Conservation (phyloP, 2,113 vertebrate genomes). For the Lamprologus lemairii region DNA sequence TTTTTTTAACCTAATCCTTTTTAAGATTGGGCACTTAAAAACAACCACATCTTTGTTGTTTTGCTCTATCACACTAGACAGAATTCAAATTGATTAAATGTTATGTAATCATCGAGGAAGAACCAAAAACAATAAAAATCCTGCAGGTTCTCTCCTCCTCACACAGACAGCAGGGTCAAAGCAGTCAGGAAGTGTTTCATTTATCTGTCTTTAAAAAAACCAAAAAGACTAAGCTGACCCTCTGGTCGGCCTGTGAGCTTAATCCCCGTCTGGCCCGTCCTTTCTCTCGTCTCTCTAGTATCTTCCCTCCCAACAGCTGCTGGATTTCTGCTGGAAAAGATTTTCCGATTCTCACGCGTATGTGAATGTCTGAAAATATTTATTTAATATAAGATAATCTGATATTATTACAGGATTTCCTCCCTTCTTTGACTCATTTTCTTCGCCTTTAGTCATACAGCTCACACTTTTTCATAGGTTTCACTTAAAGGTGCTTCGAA, state of each 20-base stretch:
- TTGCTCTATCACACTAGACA: not conserved
- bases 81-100: not conserved
- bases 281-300: not conserved
- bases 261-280: not conserved
- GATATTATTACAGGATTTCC: not conserved
- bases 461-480: not conserved
- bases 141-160: not conserved
- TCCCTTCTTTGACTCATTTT: not conserved
- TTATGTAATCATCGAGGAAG: not conserved
- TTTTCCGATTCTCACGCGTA: not conserved
- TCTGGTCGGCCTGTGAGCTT: not conserved
- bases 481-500: not conserved
- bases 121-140: not conserved
- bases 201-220: not conserved
- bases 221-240: not conserved
- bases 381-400: not conserved
- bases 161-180: not conserved
- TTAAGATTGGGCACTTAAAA: not conserved
- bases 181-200: not conserved
- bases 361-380: not conserved
- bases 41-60: not conserved
- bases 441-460: not conserved
- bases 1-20: not conserved
- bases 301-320: not conserved
- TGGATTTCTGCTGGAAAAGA: not conserved